Base-by-base conservation (phyloP, 2,797 vertebrate genomes). In the Melanotaenia boesemani region DNA sequence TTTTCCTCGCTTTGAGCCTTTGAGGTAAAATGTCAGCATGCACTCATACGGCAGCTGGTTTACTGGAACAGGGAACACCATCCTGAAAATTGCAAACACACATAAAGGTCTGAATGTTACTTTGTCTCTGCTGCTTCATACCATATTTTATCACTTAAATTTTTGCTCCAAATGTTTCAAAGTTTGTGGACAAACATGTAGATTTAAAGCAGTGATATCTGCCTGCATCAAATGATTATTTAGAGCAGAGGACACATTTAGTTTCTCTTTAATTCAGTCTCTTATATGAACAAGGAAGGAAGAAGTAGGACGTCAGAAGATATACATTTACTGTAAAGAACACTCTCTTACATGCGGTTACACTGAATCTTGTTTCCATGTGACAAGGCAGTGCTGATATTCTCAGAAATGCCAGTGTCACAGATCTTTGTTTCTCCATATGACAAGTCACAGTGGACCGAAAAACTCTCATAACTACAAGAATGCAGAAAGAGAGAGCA, bases 381-480 rank as follows among this genome's bases (percentile, higher is more conserved):
- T 0, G 86, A 76, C 72, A 94, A 83, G 5, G 91, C 86, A 0
- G 89, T 90, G 91, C 92, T 93, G 86, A 95, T 95, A 15, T 95
- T 93, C 50, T 94, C 92, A 3, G 92, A 94, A 52, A 91, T 1
- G 0, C 80, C 85, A 0, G 62, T 70, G 6, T 94, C 87, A 26
- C 84, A 87, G 74, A 94, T 73, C 73, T 89, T 91, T 30, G n/a
- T 82, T 58, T 75, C 81, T 11, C 85, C 79, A 0, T 91, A 89
- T 0, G 82, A 88, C 87, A 95, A 15, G 4, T 89, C 85, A 64
- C 93, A 95, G 62, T 91, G 89, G 44, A 95, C 41, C 44, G 91
- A 93, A 70, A 94, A 94, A 62, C 72, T 85, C 46, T 95, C 94
- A 15, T 90, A 93, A 34, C 94, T 95, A 18, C 80, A 62, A 67